A percentile compares a stretch with the other conserved stretches of the same genome.
phyloP scores from a whole-genome alignment of 1,140 invertebrate genomes.

The Geopemphigus sp. region DNA sequence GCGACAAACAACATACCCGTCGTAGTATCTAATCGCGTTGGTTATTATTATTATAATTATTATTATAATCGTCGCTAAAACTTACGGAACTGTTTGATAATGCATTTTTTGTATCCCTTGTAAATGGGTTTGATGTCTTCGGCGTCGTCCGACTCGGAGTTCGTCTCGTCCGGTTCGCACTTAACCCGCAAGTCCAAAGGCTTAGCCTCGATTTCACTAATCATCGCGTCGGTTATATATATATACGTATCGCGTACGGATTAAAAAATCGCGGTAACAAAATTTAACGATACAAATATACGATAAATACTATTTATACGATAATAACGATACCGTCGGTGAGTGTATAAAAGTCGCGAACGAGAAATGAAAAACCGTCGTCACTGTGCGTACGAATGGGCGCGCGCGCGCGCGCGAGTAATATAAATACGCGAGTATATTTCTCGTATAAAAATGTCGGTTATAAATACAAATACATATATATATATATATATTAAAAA shows the following conservation, averaged over 20 bases:
- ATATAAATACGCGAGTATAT: not conserved
- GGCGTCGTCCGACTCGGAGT: slow-evolving; percentile 39
- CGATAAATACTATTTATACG: not conserved
- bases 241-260: not conserved
- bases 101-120: slow-evolving; percentile 48
- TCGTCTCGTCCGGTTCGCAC: slow-evolving; percentile 38
- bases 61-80: not conserved
- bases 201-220: slow-evolving; percentile 45
- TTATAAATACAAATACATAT: too few relatives aligned
- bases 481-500: too few relatives aligned
- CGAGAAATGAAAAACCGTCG: not conserved
- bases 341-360: slow-evolving; percentile 5
- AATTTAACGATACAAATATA: not conserved
- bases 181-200: slow-evolving; percentile 48
- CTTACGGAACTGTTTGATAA: slow-evolving; percentile 48
- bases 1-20: too few relatives aligned
- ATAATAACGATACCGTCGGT: not conserved
- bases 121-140: slow-evolving; percentile 44
- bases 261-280: not conserved
- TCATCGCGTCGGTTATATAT: slow-evolving; percentile 23
- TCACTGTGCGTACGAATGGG: not conserved
- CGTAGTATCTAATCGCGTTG: too few relatives aligned
- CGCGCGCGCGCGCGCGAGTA: slow-evolving; percentile 12
- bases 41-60: too few relatives aligned
- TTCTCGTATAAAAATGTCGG: too few relatives aligned